Percentiles rank a stretch among this genome's conserved stretches.
These are phyloP conservation scores for human DNA, from an alignment of 2,113 vertebrate genomes.

Conservation along the genomic window GRCh38 chrX:119173001-119173500, in stretches of 20 bases:
- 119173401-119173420: background rate
- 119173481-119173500: background rate
- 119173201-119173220: background rate
- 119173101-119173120: constrained; percentile 30
- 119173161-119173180: background rate
- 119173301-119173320: background rate
- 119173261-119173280: background rate
- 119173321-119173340: background rate
- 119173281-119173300: background rate
- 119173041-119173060: background rate
- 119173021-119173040: background rate
- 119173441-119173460: background rate
- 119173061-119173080: background rate
- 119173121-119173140: background rate
- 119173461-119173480: background rate
- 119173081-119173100: background rate
- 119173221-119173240: background rate
- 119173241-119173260: background rate
- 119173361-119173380: background rate
- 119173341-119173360: background rate
- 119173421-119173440: background rate
- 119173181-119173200: background rate
- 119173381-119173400: background rate
- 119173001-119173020: background rate
- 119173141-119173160: background rate